Evolutionary conservation across 2,113 vertebrate genomes (phyloP).

Genomic region (Phalacrocorax aristotelis): DNA sequence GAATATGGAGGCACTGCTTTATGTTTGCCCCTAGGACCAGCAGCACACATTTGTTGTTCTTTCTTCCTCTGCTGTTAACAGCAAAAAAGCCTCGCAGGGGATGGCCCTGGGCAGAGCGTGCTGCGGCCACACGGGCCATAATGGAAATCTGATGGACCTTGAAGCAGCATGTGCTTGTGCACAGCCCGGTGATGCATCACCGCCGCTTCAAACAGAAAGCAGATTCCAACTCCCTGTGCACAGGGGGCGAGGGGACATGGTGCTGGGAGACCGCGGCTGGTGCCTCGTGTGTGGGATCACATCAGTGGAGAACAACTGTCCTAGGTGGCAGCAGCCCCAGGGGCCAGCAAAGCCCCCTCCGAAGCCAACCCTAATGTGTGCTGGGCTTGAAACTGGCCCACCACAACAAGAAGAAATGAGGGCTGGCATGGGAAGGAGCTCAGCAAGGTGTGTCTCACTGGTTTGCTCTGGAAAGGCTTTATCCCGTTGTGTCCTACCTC

Average conservation of each 20-base stretch:
- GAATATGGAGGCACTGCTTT: rapidly evolving
- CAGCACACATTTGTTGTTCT: neutral
- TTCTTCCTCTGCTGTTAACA: neutral
- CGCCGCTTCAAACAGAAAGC: constrained; percentile 15
- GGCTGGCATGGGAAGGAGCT: neutral
- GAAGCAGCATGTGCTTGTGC: neutral
- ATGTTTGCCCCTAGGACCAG: rapidly evolving
- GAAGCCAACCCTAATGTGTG: rapidly evolving
- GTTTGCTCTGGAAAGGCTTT: neutral
- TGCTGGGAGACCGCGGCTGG: neutral
- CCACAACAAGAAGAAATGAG: rapidly evolving
- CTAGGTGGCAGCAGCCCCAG: neutral
- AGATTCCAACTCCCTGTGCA: neutral
- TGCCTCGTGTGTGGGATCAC: neutral
- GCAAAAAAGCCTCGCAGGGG: neutral
- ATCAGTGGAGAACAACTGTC: neutral
- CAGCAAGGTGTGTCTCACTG: rapidly evolving
- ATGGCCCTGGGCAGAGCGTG: neutral
- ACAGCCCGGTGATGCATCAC: neutral
- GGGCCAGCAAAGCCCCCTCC: neutral
- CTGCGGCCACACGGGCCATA: neutral
- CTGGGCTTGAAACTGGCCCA: neutral
- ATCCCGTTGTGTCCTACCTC: neutral
- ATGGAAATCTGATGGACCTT: neutral
- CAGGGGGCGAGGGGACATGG: neutral